These are phyloP conservation scores for Campoplex capitator DNA, from an alignment of 2,888 invertebrate species.

Conservation along the genomic window DNA sequence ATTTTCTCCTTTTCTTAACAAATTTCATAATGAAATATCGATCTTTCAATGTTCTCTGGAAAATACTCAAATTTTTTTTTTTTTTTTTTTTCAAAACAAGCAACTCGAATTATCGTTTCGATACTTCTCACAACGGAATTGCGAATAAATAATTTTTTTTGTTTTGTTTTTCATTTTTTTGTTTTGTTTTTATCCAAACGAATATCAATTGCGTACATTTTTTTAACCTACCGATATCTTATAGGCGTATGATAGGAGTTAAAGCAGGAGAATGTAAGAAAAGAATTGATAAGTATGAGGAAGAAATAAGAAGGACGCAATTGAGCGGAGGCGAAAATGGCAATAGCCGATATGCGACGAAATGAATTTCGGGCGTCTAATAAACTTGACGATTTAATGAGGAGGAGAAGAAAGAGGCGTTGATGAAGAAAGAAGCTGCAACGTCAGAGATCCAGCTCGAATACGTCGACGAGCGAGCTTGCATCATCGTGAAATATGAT, in stretches of 20 bases:
- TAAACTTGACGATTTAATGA: neutral
- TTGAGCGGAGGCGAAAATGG: neutral
- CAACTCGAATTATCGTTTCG: neutral
- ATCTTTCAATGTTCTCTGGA: neutral
- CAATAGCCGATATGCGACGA: neutral
- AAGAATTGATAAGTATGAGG: neutral
- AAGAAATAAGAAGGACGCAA: neutral
- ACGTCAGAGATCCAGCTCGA: neutral
- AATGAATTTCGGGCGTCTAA: neutral
- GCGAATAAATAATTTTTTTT: neutral
- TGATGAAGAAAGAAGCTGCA: neutral
- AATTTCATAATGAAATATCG: neutral
- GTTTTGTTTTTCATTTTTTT: no score
- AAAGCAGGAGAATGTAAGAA: neutral
- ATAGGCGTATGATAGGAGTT: neutral
- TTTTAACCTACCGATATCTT: neutral
- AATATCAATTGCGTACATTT: neutral
- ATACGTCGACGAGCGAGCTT: constrained; percentile 14
- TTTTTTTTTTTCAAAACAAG: neutral
- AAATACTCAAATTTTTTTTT: neutral
- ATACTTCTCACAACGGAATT: neutral
- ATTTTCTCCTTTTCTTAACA: neutral
- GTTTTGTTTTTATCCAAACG: neutral
- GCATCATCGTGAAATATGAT: constrained; percentile 31
- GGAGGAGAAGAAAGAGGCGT: neutral